Evolutionary conservation across 2,888 invertebrate genomes (phyloP).

Genomic region (Dryadula phaetusa): DNA sequence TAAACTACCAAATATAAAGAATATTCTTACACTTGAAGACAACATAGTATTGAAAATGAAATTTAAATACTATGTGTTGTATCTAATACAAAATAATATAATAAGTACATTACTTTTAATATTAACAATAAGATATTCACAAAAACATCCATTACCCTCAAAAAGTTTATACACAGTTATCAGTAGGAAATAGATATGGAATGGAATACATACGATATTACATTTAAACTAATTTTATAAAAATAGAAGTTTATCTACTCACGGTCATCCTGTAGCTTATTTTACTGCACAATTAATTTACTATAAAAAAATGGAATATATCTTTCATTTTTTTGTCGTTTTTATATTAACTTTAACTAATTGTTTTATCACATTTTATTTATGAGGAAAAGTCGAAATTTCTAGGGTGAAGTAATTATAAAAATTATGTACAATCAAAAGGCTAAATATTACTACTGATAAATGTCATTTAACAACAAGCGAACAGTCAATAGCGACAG

Average conservation of each 20-base stretch:
- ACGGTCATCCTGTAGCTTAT: conserved; percentile 32
- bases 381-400: background rate
- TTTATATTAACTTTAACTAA: background rate
- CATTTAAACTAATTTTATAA: conserved; percentile 6
- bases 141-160: background rate
- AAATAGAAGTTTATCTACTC: conserved; percentile 26
- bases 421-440: background rate
- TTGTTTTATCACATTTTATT: conserved; percentile 2
- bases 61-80: background rate
- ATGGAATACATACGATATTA: conserved; percentile 18
- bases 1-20: background rate
- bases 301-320: background rate
- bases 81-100: background rate
- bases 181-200: conserved; percentile 37
- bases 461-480: conserved; percentile 20
- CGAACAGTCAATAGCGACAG: conserved; percentile 1
- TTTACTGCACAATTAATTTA: conserved; percentile 1
- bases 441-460: background rate
- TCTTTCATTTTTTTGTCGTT: conserved; percentile 3
- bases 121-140: background rate
- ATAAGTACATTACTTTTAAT: background rate
- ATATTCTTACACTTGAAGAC: background rate
- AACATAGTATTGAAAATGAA: background rate
- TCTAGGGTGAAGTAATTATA: background rate
- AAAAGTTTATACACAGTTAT: conserved; percentile 25